phyloP scores from a whole-genome alignment of 2,797 vertebrate genomes.

The Sebastes umbrosus region DNA sequence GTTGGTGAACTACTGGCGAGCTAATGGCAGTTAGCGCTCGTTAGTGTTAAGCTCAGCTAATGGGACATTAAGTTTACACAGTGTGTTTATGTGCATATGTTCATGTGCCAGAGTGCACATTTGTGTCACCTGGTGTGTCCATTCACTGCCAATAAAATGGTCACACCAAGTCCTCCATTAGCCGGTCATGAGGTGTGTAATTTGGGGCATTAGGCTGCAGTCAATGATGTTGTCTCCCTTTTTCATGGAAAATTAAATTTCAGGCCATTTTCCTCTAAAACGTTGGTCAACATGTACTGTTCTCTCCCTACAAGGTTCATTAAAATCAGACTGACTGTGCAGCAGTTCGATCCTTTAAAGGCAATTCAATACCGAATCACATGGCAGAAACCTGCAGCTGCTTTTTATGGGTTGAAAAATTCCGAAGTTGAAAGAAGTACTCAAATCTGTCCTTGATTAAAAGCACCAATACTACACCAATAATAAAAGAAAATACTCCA shows the following conservation, averaged over 20 bases:
- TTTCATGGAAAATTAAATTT: constrained; percentile 25
- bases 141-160: constrained; percentile 10
- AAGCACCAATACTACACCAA: not conserved
- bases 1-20: not conserved
- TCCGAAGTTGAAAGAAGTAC: not conserved
- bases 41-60: not conserved
- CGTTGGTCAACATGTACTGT: not conserved
- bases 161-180: constrained; percentile 25
- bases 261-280: not conserved
- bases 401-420: not conserved
- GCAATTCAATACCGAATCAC: not conserved
- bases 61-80: not conserved
- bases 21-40: not conserved
- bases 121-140: not conserved
- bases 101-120: not conserved
- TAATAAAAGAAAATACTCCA: not conserved
- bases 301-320: not conserved
- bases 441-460: not conserved
- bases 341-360: not conserved
- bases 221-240: not conserved
- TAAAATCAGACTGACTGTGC: not conserved
- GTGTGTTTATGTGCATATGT: not conserved
- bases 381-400: not conserved
- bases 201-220: constrained; percentile 19
- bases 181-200: constrained; percentile 15